phyloP scores from a whole-genome alignment of 2,113 vertebrate species.

The Phycodurus eques region DNA sequence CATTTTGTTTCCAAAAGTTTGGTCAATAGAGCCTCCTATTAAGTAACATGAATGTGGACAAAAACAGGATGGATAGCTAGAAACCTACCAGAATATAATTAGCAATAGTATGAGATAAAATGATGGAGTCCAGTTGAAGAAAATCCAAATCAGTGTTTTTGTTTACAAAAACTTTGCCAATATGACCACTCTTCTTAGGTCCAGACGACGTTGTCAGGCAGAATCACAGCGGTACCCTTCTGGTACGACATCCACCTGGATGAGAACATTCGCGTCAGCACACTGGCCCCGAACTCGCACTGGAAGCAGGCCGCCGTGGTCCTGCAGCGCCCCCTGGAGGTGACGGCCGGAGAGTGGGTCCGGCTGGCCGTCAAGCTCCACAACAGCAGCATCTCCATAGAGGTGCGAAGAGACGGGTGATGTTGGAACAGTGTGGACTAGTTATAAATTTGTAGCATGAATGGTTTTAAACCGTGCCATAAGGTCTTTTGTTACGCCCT shows the following conservation, averaged over 20 bases:
- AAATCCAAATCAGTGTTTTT: background rate
- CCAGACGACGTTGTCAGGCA: slow-evolving; percentile 76
- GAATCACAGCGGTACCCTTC: slow-evolving; percentile 88
- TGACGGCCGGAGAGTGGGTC: slow-evolving; percentile 80
- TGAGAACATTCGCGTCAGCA: slow-evolving; percentile 80
- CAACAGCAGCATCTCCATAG: slow-evolving; percentile 89
- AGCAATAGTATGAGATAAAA: too few relatives aligned
- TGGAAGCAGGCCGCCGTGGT: slow-evolving; percentile 96
- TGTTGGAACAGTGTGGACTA: background rate
- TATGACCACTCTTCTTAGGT: slow-evolving; percentile 67
- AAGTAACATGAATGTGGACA: too few relatives aligned
- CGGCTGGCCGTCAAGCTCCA: slow-evolving; percentile 80
- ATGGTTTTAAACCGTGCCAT: background rate
- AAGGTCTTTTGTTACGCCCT: background rate
- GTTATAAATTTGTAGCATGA: background rate
- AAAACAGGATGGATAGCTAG: too few relatives aligned
- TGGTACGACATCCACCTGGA: slow-evolving; percentile 92
- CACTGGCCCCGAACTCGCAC: slow-evolving; percentile 82
- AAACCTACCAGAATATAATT: too few relatives aligned
- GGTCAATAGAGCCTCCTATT: too few relatives aligned
- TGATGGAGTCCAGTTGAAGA: too few relatives aligned
- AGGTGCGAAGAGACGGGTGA: background rate
- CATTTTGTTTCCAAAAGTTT: background rate
- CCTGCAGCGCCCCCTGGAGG: slow-evolving; percentile 81
- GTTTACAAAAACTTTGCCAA: background rate